Base-by-base conservation (phyloP, 1,140 invertebrate genomes). In the Maniola jurtina region DNA sequence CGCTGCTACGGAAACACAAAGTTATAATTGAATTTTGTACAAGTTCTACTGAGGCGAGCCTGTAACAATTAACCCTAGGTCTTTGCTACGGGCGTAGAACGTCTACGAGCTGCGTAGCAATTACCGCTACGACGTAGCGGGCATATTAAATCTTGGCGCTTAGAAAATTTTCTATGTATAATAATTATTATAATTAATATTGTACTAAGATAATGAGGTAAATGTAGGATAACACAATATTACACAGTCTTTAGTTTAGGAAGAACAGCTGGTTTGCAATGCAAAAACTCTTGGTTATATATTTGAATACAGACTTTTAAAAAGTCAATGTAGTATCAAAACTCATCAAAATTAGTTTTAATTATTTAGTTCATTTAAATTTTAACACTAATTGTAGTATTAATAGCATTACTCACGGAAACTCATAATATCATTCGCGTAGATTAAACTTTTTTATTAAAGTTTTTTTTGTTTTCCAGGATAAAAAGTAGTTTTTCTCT, bases 21-120 rank as follows among this genome's bases (percentile, higher is more conserved):
- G 48, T 52, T 61, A 42, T 56, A 61, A 62, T 62, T 48, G 61
- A 67, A 38, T 61, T 67, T 57, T 15, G 40, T 62, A 55, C 34
- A 61, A 60, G 16, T 35, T 60, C 48, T 68, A 64, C 60, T 68
- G 60, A 59, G 33, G 40, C n/a, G 38, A 56, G 48, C 64, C 68
- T 71, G 72, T 74, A 79, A 81, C 83, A 86, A 89, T 89, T 89
- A 89, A 85, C 79, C 80, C 76, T 78, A 76, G 77, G 76, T 80
- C 81, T 85, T 86, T 82, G 75, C 65, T 73, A 74, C 72, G 76
- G 72, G 66, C 79, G 76, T 81, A 79, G 79, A 76, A 70, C 66
- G 68, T 75, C 80, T 85, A 88, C 81, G 79, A 80, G 74, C 73
- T 84, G 81, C 83, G 86, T 88, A 84, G 86, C 82, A 89, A 89